Conservation (phyloP, 2,113 vertebrate species). For the Donacobius atricapilla region DNA sequence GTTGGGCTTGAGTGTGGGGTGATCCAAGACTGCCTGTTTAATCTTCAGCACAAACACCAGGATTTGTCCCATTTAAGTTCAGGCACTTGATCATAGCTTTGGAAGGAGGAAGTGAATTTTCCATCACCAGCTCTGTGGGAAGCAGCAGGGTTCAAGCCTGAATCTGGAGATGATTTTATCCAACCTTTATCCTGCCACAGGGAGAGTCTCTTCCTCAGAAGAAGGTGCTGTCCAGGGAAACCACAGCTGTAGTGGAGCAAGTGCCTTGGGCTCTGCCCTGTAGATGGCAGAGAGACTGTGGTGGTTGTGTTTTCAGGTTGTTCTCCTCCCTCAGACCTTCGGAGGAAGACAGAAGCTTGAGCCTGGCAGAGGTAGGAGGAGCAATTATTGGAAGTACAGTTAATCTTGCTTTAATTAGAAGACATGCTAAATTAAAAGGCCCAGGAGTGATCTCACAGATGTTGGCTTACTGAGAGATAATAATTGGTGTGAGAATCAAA, state of each 20-base stretch:
- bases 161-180: neutral
- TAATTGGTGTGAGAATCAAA: constrained; percentile 41
- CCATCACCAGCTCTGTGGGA: neutral
- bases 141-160: neutral
- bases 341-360: neutral
- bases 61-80: neutral
- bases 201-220: neutral
- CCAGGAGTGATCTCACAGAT: constrained; percentile 48
- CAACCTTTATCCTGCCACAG: neutral
- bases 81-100: neutral
- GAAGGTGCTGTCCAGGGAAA: neutral
- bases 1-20: neutral
- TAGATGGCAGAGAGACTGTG: neutral
- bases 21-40: neutral
- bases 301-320: neutral
- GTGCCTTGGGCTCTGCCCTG: neutral
- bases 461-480: neutral
- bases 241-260: neutral
- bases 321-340: neutral
- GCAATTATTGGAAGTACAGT: constrained; percentile 40
- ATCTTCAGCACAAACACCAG: neutral
- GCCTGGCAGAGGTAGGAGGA: neutral
- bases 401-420: constrained; percentile 69
- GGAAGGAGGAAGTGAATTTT: neutral
- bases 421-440: constrained; percentile 54